A percentile compares a stretch with the other conserved stretches of the same genome.
These are phyloP conservation scores for Enteromius afrohamiltoni DNA, from an alignment of 2,797 vertebrate species.

Conservation along the genomic window DNA sequence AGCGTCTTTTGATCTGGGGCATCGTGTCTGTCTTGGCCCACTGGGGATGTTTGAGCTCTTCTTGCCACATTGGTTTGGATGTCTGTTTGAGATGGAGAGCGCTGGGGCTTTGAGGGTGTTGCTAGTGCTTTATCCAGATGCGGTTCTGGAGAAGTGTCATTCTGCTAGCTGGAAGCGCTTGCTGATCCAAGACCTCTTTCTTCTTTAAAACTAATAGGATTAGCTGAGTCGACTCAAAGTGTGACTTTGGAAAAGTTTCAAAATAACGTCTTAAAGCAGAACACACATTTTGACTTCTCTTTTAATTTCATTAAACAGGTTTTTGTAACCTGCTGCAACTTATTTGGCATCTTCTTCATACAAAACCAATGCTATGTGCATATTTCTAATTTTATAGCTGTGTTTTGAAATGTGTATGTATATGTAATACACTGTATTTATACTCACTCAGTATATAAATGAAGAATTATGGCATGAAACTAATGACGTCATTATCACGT, in stretches of 20 bases:
- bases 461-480: no score
- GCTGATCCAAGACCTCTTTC: slow-evolving; percentile 20
- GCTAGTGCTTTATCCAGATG: slow-evolving; percentile 33
- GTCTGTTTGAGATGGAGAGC: slow-evolving; percentile 37
- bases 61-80: slow-evolving; percentile 41
- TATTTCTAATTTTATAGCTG: neutral
- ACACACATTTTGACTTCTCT: slow-evolving; percentile 2
- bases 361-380: neutral
- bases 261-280: neutral
- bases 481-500: no score
- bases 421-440: no score
- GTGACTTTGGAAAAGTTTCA: slow-evolving; percentile 17
- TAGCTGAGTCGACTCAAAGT: slow-evolving; percentile 31
- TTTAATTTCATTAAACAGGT: neutral
- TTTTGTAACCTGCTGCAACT: neutral
- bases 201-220: slow-evolving; percentile 26
- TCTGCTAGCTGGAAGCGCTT: slow-evolving; percentile 19
- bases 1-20: slow-evolving; percentile 44
- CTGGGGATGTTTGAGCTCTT: slow-evolving; percentile 32
- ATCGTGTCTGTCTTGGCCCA: slow-evolving; percentile 32
- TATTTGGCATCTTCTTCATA: neutral
- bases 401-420: neutral
- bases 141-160: slow-evolving; percentile 18
- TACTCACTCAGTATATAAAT: no score
- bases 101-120: slow-evolving; percentile 29